Evolutionary conservation across 2,797 vertebrate genomes (phyloP), one percentile per base, ranked within the genome.

Genomic region (Odontamblyopus rebecca): DNA sequence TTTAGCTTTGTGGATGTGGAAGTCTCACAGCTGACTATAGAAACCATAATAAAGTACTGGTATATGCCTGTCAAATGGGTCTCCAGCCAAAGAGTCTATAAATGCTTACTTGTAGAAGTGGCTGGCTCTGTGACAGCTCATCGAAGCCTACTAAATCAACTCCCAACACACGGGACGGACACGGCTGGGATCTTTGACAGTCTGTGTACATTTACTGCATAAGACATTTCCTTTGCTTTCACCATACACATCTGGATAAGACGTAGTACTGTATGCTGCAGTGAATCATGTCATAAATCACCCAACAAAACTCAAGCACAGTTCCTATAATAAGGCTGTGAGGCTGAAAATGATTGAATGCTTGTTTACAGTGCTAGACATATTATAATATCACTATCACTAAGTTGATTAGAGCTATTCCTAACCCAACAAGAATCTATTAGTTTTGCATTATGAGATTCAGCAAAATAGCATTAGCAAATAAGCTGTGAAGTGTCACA

Each of bases 41-140:
- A 69, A 56, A 53, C 71, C 51, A 75, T 87, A 80, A 88, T 87
- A 62, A 62, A 62, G 19, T 11, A 23, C 23, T 1, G 23, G 23
- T 23, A 68, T 74, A 79, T 76, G 59, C 60, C 75, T 82, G 81
- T 79, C 83, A 84, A 65, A 63, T 66, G 73, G 44, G 68, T 80
- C 72, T 72, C 57, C 53, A 75, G 63, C 59, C 59, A 71, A 73
- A 76, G 79, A 81, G 74, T 81, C 80, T 77, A 83, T 85, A 88
- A 81, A 84, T 38, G 67, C 75, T 69, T 79, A 59, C 60, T 67
- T 78, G 67, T 73, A 73, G 74, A 74, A 86, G 69, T 80, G 57
- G 62, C 61, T 73, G 71, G 71, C 67, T 75, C 73, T 69, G 26
- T 82, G 78, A 83, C 76, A 75, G 68, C 66, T 57, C 27, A 81